Percentiles rank a stretch among this genome's conserved stretches.
Evolutionary conservation across 1,140 invertebrate species (phyloP).

Genomic region (Drosophila murphyi): DNA sequence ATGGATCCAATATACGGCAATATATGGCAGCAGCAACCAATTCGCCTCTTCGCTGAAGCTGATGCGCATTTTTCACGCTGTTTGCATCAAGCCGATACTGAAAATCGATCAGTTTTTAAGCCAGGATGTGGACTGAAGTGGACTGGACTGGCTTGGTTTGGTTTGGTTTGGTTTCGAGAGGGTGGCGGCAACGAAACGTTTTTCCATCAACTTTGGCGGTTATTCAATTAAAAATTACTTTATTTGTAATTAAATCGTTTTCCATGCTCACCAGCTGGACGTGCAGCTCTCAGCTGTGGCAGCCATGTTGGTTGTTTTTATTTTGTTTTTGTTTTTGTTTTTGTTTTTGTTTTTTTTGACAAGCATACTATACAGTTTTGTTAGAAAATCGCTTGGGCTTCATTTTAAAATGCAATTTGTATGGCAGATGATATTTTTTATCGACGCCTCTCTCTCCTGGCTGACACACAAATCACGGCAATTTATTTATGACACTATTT

Average conservation of each 20-base stretch:
- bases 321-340: constrained; percentile 6
- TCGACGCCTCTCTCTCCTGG: constrained; percentile 33
- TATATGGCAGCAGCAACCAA: constrained; percentile 1
- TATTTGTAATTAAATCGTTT: constrained; percentile 84
- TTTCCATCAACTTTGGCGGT: constrained; percentile 79
- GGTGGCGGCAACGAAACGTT: constrained; percentile 44
- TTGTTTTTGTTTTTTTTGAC: constrained; percentile 7
- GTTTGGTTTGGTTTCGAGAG: background rate
- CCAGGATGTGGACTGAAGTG: constrained; percentile 4
- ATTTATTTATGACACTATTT: constrained; percentile 84
- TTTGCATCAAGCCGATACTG: constrained; percentile 42
- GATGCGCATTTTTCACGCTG: constrained; percentile 49
- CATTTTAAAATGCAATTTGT: constrained; percentile 76
- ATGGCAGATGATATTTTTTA: constrained; percentile 59
- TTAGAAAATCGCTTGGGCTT: constrained; percentile 71
- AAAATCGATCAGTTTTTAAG: constrained; percentile 66
- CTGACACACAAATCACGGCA: constrained; percentile 76
- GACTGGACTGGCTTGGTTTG: constrained; percentile 20
- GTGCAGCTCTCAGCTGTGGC: constrained; percentile 29
- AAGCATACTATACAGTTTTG: constrained; percentile 50
- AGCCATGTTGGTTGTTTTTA: constrained; percentile 38
- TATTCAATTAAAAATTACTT: constrained; percentile 84
- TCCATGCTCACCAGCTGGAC: constrained; percentile 33
- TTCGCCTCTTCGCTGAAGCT: constrained; percentile 17
- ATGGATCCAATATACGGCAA: constrained; percentile 1